phyloP scores from a whole-genome alignment of 2,888 invertebrate genomes.

The Microdon myrmicae region DNA sequence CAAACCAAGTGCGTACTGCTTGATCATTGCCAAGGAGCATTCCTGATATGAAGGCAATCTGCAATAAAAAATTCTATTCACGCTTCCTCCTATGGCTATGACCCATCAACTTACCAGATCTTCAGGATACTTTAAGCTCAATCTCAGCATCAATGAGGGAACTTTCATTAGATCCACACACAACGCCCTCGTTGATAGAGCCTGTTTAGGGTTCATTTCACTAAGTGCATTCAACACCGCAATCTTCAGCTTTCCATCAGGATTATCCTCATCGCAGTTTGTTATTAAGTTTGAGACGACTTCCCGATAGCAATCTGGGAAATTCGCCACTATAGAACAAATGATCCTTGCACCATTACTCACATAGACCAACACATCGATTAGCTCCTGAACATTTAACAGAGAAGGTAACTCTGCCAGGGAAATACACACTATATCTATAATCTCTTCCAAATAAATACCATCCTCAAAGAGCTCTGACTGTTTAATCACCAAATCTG shows the following conservation, averaged over 20 bases:
- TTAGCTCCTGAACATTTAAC: constrained; percentile 81
- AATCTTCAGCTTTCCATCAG: constrained; percentile 79
- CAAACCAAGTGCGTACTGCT: constrained; percentile 91
- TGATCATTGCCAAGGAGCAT: constrained; percentile 90
- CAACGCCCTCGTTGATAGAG: constrained; percentile 83
- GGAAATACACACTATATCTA: constrained; percentile 93
- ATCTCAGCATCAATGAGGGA: constrained; percentile 86
- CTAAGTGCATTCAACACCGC: constrained; percentile 83
- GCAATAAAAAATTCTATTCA: constrained; percentile 11
- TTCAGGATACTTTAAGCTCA: constrained; percentile 78
- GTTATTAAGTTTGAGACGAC: constrained; percentile 86
- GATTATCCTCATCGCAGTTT: constrained; percentile 90
- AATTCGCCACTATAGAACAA: constrained; percentile 92
- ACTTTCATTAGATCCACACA: constrained; percentile 90
- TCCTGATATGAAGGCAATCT: constrained; percentile 88
- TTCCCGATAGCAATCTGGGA: constrained; percentile 92
- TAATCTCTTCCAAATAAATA: constrained; percentile 94
- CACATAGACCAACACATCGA: constrained; percentile 89
- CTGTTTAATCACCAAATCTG: constrained; percentile 75
- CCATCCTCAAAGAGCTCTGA: constrained; percentile 95
- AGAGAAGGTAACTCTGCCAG: constrained; percentile 91
- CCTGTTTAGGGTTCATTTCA: constrained; percentile 89
- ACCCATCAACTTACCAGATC: constrained; percentile 68
- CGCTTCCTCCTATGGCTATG: not conserved
- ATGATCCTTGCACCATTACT: constrained; percentile 90